Evolutionary conservation across 2,888 invertebrate species (phyloP).

Genomic region (Lithosia quadra): DNA sequence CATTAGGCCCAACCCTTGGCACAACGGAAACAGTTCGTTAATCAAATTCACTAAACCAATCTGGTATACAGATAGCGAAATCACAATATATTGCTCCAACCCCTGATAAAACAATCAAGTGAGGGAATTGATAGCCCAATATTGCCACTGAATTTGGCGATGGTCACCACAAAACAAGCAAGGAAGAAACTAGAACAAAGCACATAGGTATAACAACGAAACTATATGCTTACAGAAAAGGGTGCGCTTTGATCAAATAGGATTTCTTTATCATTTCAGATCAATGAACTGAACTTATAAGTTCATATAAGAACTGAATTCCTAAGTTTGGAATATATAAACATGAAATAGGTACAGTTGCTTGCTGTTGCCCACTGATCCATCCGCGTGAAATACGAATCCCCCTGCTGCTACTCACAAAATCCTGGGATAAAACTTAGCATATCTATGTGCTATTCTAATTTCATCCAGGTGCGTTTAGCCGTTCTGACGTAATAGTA

Average conservation of each 20-base stretch:
- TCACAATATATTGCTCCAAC: conserved; percentile 71
- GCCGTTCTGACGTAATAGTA: too few relatives aligned
- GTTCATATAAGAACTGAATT: not conserved
- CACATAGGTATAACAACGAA: not conserved
- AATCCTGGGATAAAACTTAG: not conserved
- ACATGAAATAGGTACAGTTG: not conserved
- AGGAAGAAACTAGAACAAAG: conserved; percentile 26
- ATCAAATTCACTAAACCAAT: conserved; percentile 82
- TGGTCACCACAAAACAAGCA: conserved; percentile 30
- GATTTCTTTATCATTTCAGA: conserved; percentile 11
- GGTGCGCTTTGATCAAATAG: conserved; percentile 30
- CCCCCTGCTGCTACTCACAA: not conserved
- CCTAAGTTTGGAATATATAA: not conserved
- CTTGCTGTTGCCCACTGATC: too few relatives aligned
- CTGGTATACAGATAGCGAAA: conserved; percentile 76
- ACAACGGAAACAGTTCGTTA: conserved; percentile 72
- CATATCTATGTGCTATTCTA: not conserved
- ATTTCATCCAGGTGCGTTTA: not conserved
- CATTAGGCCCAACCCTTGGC: conserved; percentile 78
- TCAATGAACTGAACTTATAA: not conserved
- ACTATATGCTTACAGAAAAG: conserved; percentile 14
- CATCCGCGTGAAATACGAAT: not conserved
- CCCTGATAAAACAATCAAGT: conserved; percentile 68
- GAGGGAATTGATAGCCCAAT: conserved; percentile 49
- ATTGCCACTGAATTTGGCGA: conserved; percentile 37